Evolutionary conservation across 2,113 vertebrate genomes (phyloP), one percentile per base, ranked within the genome.

Genomic region (Mellivora capensis): DNA sequence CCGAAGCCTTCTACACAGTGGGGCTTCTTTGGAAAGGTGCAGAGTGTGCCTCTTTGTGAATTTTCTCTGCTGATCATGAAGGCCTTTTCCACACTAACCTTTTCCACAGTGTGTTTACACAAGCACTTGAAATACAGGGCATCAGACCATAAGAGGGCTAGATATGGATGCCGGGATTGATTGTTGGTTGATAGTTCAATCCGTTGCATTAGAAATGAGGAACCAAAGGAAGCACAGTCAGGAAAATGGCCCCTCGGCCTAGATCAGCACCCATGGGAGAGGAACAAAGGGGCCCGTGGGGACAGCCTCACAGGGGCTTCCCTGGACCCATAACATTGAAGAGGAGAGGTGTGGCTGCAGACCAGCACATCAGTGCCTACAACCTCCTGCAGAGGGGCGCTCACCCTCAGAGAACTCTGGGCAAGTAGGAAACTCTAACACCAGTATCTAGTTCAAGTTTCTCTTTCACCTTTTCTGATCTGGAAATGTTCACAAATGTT

Each of bases 61-160:
- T 85, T 54, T 92, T 90, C 93, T 97, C 61, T 90, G 82, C 77
- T 87, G 62, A 82, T 80, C 88, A 31, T 4, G 71, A 95, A 92
- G 90, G 87, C 85, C 90, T 90, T 95, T 90, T 62, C 93, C 95
- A 96, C 39, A 47, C 59, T 80, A 80, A 81, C 61, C 31, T 57
- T 94, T 84, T 52, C 79, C 84, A 81, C 87, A 52, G 18, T 67
- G 72, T 97, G 92, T 94, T 97, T 96, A 96, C 90, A 96, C 39
- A 44, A 94, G 44, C 64, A 69, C 64, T 91, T 64, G 71, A 79
- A 92, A 90, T 57, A 42, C 44, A 74, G 84, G 39, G 54, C 54
- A 15, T n/a, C 23, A 34, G 57, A 81, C 37, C 62, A 31, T 49
- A 83, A 76, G 44, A 91, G 92, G 67, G 85, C 59, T 77, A 93